Evolutionary conservation across 2,797 vertebrate genomes (phyloP).

Genomic region (Acridotheres tristis): DNA sequence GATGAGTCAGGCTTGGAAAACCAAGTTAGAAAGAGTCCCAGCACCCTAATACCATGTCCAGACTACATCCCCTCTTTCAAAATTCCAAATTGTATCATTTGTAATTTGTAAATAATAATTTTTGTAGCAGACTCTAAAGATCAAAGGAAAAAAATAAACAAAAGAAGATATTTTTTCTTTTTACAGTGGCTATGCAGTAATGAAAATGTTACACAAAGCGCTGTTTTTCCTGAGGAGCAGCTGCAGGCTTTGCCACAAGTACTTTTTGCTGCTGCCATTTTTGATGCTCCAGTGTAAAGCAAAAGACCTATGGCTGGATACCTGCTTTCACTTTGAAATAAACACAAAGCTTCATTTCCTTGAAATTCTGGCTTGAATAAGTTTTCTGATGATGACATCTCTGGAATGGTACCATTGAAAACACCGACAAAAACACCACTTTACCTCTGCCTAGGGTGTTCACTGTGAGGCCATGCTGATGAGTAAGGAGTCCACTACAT

Average conservation of each 20-base stretch:
- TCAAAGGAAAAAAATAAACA: not conserved
- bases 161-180: not conserved
- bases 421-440: fast-evolving
- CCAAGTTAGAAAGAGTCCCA: not conserved
- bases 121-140: not conserved
- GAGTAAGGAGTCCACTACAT: not conserved
- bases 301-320: not conserved
- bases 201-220: not conserved
- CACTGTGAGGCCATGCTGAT: not conserved
- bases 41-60: not conserved
- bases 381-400: not conserved
- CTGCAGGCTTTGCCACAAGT: not conserved
- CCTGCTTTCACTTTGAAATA: not conserved
- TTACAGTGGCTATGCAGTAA: not conserved
- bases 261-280: not conserved
- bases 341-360: not conserved
- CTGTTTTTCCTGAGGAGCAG: not conserved
- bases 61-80: not conserved
- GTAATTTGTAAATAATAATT: not conserved
- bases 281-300: not conserved
- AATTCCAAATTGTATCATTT: not conserved
- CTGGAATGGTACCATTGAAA: not conserved
- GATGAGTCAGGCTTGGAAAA: not conserved
- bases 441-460: not conserved
- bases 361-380: not conserved